Conservation (phyloP, 2,888 invertebrate species). For the Limnephilus lunatus region DNA sequence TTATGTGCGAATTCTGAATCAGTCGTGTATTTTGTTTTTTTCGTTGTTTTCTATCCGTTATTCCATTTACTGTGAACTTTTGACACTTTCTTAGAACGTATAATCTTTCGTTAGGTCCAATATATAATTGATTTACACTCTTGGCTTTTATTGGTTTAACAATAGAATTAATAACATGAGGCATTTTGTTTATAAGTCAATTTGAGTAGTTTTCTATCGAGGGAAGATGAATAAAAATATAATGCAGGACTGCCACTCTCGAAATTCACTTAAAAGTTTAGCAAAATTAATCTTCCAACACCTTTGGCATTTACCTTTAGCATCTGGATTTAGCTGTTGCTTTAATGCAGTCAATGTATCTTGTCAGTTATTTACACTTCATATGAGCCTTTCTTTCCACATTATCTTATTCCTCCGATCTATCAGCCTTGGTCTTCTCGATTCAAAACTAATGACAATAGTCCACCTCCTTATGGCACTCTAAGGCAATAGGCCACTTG, state of each 20-base stretch:
- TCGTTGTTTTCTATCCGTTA: not conserved
- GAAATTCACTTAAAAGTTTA: not conserved
- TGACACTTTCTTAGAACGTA: not conserved
- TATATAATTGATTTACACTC: not conserved
- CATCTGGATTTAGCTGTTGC: not conserved
- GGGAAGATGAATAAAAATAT: no score
- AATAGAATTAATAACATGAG: not conserved
- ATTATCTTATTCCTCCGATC: not conserved
- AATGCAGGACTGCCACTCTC: not conserved
- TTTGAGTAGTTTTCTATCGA: not conserved
- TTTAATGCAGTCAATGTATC: not conserved
- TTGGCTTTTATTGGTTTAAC: not conserved
- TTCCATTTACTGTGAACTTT: not conserved
- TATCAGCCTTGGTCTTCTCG: not conserved
- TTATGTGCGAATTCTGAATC: not conserved
- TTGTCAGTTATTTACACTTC: not conserved
- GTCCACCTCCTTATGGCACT: not conserved
- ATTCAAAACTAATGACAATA: not conserved
- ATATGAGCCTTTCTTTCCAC: not conserved
- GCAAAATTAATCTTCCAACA: not conserved
- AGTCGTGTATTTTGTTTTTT: not conserved
- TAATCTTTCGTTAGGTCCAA: not conserved
- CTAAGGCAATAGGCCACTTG: no score
- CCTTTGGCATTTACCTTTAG: not conserved
- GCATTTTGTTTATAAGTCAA: not conserved